Evolutionary conservation across 2,113 vertebrate genomes (phyloP), one percentile per base, ranked within the genome.

Genomic region (Gila orcuttii): DNA sequence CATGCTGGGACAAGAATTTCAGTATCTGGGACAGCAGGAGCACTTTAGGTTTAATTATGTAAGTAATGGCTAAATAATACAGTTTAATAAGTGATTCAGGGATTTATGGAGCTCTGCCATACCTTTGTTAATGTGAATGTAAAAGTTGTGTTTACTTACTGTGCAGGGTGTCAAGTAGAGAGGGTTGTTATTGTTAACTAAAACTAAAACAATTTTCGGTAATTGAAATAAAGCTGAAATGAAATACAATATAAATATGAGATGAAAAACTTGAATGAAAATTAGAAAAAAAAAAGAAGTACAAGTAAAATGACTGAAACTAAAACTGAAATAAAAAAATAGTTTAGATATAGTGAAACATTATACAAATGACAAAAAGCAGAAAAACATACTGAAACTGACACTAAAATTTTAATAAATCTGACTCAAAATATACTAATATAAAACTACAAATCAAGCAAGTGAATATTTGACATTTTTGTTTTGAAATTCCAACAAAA

Each of bases 1-100:
- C 42, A 75, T 74, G 71, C 71, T 74, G 39, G 71, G 39, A 74
- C 36, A 74, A 45, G 71, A 75, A 42, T 28, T 47, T 47, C 11
- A 0, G 7, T 47, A 15, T 75, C 42, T 74, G 23, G 71, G 42
- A 75, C 42, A 75, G 13, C 12, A 74, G 25, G 5, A 25, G 39
- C 3, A 10, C 68, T 71, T 23, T 71, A 71, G 36, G 36, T 36
- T 71, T 42, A 23, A 69, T 17, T 68, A 71, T 39, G 33, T 21
- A 71, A 21, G 21, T n/a, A 39, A 71, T 9, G 21, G 19, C 21
- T 71, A 31, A 71, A 71, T 71, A 42, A 23, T 39, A 21, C 36
- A 71, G 68, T 71, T 42, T 71, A 69, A 69, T 36, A 39, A 71
- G 33, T 10, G 68, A 71, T 12, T 71, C 33, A 71, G 33, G 68